A percentile compares a stretch with the other conserved stretches of the same genome.
phyloP scores from a whole-genome alignment of 2,113 vertebrate genomes.

The Corythoichthys haematopterus region DNA sequence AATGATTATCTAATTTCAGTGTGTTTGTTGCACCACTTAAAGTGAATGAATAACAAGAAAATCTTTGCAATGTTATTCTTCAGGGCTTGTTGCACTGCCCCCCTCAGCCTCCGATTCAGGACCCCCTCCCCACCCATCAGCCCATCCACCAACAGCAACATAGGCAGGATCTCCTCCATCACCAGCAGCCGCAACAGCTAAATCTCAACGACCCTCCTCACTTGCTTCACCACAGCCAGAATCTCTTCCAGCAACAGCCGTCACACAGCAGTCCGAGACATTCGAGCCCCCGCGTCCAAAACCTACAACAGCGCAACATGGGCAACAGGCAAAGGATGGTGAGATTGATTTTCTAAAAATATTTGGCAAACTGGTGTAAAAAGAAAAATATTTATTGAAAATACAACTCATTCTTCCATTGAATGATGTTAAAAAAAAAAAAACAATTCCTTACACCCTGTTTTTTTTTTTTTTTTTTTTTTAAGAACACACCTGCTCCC shows the following conservation, averaged over 20 bases:
- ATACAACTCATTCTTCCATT: too few species aligned
- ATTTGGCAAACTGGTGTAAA: neutral
- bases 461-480: constrained; percentile 5
- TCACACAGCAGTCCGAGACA: constrained; percentile 75
- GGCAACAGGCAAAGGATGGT: constrained; percentile 82
- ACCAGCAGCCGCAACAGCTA: constrained; percentile 60
- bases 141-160: constrained; percentile 75
- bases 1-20: neutral
- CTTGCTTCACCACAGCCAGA: constrained; percentile 81
- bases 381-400: too few species aligned
- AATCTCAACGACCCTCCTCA: constrained; percentile 65
- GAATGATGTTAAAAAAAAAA: too few species aligned
- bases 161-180: constrained; percentile 73
- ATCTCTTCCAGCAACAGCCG: constrained; percentile 83
- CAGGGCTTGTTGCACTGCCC: constrained; percentile 83
- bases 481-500: constrained; percentile 76
- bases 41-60: too few species aligned
- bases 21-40: neutral
- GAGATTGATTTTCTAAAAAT: constrained; percentile 48
- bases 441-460: neutral
- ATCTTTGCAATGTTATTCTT: constrained; percentile 9
- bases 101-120: constrained; percentile 74
- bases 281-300: constrained; percentile 80
- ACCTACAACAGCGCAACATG: constrained; percentile 69
- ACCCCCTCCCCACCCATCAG: constrained; percentile 65